Base-by-base conservation (phyloP, 1,140 invertebrate genomes). In the Pseudomyrmex cubaensis region DNA sequence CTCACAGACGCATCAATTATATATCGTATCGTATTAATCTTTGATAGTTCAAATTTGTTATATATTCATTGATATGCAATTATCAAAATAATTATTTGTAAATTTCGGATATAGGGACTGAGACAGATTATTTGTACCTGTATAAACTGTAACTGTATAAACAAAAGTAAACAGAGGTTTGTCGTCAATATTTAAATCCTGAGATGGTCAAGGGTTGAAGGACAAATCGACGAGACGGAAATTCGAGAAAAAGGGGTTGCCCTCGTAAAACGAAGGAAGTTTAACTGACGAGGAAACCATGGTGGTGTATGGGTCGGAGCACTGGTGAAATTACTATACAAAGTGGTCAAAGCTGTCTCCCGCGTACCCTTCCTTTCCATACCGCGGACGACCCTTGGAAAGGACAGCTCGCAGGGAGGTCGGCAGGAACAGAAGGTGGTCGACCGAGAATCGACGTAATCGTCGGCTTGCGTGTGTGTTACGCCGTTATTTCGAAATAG, bases 251-350 rank as follows among this genome's bases (percentile, higher is more conserved):
- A 80, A 77, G 74, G 74, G 74, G 50, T 77, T 77, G 48, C 12
- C 17, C 25, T 77, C 54, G 46, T 61, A 75, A 82, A 59, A 35
- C 46, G 46, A n/a, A 15, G 56, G 13, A 66, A 69, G 63, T 75
- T 85, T 70, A 56, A 69, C 69, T 85, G 87, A 89, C 44, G 52
- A 72, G 84, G 22, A 64, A 80, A 48, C 62, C 59, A 62, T 63
- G 20, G 44, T 46, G 78, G 46, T 22, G 52, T 35, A 35, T 20
- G 52, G 64, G 78, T 74, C 78, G 76, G 72, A 84, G 64, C 76
- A 50, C 66, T 75, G 82, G 87, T 89, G 70, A 87, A 86, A 90
- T 90, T 90, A 89, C 82, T 87, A 90, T 89, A 90, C 72, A 87
- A 87, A 90, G 83, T 83, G 89, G 85, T 90, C 89, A 86, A 85